Evolutionary conservation across 2,113 vertebrate genomes (phyloP).

Genomic region (Symphodus melops): DNA sequence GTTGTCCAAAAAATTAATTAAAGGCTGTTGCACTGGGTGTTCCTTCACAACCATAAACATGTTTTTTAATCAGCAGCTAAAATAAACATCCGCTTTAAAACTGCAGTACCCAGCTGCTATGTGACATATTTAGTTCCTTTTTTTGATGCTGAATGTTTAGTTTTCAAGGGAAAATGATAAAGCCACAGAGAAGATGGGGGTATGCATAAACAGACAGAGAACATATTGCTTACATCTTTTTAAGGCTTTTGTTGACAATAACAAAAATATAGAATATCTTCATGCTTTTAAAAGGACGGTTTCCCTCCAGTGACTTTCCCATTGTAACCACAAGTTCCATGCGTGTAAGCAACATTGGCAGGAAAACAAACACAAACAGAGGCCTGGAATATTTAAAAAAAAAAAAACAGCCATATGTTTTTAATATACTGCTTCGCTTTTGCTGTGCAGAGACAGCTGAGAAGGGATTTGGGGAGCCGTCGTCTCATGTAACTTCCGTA

Average conservation of each 20-base stretch:
- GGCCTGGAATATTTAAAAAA: neutral
- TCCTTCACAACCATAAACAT: no score
- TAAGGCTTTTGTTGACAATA: slow-evolving; percentile 44
- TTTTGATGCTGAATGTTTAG: neutral
- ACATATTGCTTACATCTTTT: neutral
- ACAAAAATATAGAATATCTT: slow-evolving; percentile 42
- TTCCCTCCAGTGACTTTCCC: slow-evolving; percentile 48
- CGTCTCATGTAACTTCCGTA: slow-evolving; percentile 39
- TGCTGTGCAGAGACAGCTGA: slow-evolving; percentile 8
- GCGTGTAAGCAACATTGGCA: slow-evolving; percentile 25
- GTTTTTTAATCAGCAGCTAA: no score
- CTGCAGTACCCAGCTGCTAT: neutral
- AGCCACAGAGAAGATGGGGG: neutral
- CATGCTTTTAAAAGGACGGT: slow-evolving; percentile 27
- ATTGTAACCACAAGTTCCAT: slow-evolving; percentile 59
- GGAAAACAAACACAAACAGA: slow-evolving; percentile 38
- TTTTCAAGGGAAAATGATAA: neutral
- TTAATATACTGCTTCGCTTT: slow-evolving; percentile 34
- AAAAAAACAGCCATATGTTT: slow-evolving; percentile 54
- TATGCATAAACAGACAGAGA: neutral
- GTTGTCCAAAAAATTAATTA: neutral
- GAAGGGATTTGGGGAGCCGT: slow-evolving; percentile 1
- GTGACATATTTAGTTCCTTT: neutral
- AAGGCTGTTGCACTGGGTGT: no score
- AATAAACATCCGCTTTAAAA: neutral